Percentiles rank a stretch among this genome's conserved stretches.
Evolutionary conservation across 2,113 vertebrate genomes (phyloP).

Genomic region (Laticauda laticaudata): DNA sequence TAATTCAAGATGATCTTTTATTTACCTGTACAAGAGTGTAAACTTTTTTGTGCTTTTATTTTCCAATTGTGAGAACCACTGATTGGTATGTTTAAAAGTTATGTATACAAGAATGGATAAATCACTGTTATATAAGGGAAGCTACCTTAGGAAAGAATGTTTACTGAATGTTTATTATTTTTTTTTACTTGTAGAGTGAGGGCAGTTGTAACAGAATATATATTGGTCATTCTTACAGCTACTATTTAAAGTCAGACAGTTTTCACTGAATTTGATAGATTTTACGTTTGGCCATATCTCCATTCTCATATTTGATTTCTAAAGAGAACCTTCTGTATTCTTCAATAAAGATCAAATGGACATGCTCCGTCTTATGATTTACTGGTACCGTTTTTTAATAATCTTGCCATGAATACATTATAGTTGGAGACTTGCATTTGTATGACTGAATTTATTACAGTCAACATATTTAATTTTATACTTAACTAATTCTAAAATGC

Average conservation of each 20-base stretch:
- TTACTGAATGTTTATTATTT: constrained; percentile 94
- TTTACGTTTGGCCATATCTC: constrained; percentile 82
- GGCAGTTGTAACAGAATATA: constrained; percentile 90
- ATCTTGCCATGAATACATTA: constrained; percentile 80
- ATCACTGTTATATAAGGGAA: constrained; percentile 97
- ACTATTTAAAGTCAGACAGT: constrained; percentile 86
- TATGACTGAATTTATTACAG: constrained; percentile 83
- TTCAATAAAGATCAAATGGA: constrained; percentile 92
- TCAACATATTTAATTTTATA: constrained; percentile 81
- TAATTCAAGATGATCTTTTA: constrained; percentile 90
- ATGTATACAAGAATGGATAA: constrained; percentile 94
- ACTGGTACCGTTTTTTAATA: constrained; percentile 86
- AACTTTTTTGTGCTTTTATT: constrained; percentile 98
- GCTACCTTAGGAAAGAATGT: constrained; percentile 96
- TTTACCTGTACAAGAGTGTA: constrained; percentile 99
- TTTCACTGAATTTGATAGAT: constrained; percentile 83
- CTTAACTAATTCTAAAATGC: constrained; percentile 81
- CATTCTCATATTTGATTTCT: constrained; percentile 88
- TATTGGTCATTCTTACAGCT: constrained; percentile 90
- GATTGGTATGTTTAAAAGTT: constrained; percentile 99
- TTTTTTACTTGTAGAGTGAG: constrained; percentile 85
- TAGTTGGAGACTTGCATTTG: constrained; percentile 82
- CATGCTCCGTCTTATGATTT: constrained; percentile 86
- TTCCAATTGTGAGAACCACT: constrained; percentile 99
- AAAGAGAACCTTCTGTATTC: constrained; percentile 84